Conservation (phyloP, 1,140 invertebrate species). For the Caenorhabditis tropicalis region DNA sequence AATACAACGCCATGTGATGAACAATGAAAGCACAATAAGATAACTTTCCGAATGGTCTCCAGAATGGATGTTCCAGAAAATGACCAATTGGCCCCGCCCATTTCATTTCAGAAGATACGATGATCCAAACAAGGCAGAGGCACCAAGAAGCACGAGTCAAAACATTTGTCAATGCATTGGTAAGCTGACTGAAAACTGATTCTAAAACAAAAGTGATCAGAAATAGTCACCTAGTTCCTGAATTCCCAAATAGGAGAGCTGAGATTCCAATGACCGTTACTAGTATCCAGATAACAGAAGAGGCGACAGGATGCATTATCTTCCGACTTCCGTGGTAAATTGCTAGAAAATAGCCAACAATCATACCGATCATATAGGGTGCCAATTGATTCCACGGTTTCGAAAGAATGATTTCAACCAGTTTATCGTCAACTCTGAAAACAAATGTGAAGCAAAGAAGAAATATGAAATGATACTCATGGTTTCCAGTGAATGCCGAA, state of each 20-base stretch:
- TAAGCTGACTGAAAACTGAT: not conserved
- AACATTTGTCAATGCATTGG: not conserved
- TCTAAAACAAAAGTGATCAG: not conserved
- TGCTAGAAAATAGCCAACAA: not conserved
- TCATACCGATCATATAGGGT: not conserved
- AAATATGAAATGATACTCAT: not conserved
- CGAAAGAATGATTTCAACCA: conserved; percentile 10
- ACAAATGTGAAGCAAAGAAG: not conserved
- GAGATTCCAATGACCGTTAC: not conserved
- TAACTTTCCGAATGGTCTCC: not conserved
- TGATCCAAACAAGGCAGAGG: not conserved
- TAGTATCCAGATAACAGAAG: not conserved
- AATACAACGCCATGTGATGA: not conserved
- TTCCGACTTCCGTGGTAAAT: not conserved
- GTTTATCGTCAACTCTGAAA: not conserved
- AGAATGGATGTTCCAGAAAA: conserved; percentile 1
- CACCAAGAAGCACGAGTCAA: not conserved
- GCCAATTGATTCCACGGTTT: conserved; percentile 34
- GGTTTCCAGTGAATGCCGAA: conserved; percentile 3
- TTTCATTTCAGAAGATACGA: not conserved
- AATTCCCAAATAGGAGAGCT: not conserved
- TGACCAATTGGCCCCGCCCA: not conserved
- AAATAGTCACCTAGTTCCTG: not conserved
- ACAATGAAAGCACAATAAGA: conserved; percentile 16
- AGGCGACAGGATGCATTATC: not conserved